Conservation (phyloP, 30 jellyfish, hydroid and myxozoan genomes). For the Chrysaora quinquecirrha region DNA sequence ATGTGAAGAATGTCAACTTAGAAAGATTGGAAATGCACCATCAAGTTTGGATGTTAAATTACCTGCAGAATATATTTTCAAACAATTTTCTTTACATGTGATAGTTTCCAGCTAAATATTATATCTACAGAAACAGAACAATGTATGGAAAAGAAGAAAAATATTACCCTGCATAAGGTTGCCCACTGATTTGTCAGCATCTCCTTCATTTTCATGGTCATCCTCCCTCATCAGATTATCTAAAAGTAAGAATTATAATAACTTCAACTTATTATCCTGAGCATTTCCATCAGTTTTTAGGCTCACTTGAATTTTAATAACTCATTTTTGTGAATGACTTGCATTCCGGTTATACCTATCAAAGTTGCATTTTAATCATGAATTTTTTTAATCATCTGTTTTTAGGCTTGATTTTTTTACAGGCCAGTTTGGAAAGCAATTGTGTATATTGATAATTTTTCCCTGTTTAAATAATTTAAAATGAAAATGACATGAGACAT, state of each 20-base stretch:
- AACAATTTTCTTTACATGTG: too few relatives aligned
- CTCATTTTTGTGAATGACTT: not conserved
- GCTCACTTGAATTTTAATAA: not conserved
- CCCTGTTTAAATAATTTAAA: too few relatives aligned
- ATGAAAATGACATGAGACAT: too few relatives aligned
- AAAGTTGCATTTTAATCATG: too few relatives aligned
- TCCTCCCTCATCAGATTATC: slow-evolving; percentile 1
- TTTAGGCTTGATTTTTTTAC: too few relatives aligned
- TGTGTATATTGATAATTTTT: too few relatives aligned
- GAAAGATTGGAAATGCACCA: not conserved
- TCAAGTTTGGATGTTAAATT: not conserved
- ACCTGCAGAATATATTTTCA: too few relatives aligned
- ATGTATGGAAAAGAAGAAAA: not conserved
- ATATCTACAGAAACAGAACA: not conserved
- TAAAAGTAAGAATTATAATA: not conserved
- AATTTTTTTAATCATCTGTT: too few relatives aligned
- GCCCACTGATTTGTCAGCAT: slow-evolving; percentile 1
- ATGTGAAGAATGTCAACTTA: not conserved
- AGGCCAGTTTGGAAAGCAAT: too few relatives aligned
- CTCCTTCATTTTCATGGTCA: not conserved
- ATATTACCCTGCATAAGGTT: not conserved
- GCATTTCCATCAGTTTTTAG: not conserved
- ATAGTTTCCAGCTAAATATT: too few relatives aligned
- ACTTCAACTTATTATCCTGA: not conserved
- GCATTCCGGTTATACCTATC: too few relatives aligned